Evolutionary conservation across 2,797 vertebrate species (phyloP), one percentile per base, ranked within the genome.

Genomic region (Sebastes itinus): DNA sequence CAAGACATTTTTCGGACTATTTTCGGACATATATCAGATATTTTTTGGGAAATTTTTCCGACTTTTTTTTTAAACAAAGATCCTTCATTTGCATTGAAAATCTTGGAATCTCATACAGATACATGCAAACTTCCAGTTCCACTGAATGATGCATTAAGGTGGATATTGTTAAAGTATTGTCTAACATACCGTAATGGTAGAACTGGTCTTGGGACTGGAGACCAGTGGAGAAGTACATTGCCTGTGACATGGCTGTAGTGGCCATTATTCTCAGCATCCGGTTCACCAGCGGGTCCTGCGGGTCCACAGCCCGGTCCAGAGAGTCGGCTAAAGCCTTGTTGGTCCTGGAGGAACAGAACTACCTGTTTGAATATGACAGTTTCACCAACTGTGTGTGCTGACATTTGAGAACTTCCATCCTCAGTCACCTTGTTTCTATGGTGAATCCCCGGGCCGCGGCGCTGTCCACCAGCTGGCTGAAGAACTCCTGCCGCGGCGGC

Each of bases 171-270:
- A 4, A 54, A 38, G 6, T 13, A 3, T 10, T 20, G n/a, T 23
- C 3, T 5, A 1, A 4, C 11, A 52, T 94, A 98, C 98, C 98
- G 0, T 99, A 99, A 68, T 99, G 99, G 81, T 96, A 96, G 86
- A 95, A 98, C 54, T 97, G 95, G 20, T 97, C 96, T 63, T 96
- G 92, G 0, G 97, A 52, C 72, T 93, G 95, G 0, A 96, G 93
- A 1, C 98, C 98, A 0, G 97, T 98, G 1, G 97, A 99, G 95
- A 99, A 98, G 92, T 99, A 99, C 22, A 96, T 55, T 0, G 99
- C 98, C 0, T 98, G 98, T 0, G 98, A 97, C 99, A 99, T 99
- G 13, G 99, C 98, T 0, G 97, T 96, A 0, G 97, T 98, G 72
- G 98, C 98, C 98, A 99, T 98, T 30, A 97, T 94, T 42, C 98